Evolutionary conservation across 2,113 vertebrate species (phyloP).

Genomic region (Callorhinus ursinus): DNA sequence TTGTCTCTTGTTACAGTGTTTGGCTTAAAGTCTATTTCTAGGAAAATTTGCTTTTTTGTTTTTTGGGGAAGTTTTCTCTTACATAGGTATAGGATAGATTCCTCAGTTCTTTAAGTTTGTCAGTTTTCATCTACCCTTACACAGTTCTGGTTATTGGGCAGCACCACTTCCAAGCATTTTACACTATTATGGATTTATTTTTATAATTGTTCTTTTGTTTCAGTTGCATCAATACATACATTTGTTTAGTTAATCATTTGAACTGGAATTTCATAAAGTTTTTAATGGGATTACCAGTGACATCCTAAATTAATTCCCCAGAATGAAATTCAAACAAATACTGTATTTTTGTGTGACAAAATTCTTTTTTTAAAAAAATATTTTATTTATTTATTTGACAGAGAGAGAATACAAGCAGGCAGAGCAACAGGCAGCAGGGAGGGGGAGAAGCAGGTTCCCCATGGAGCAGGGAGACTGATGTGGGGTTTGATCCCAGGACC

Average conservation of each 20-base stretch:
- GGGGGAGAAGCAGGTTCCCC: no score
- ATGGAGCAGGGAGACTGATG: no score
- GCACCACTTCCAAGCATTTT: background rate
- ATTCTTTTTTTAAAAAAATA: no score
- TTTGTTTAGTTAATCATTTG: background rate
- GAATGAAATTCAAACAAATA: background rate
- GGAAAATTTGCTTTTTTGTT: background rate
- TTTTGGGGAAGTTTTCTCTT: background rate
- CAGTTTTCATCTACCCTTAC: background rate
- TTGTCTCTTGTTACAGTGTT: background rate
- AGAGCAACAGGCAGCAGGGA: no score
- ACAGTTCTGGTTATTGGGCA: background rate
- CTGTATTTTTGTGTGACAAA: background rate
- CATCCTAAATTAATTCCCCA: background rate
- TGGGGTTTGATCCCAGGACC: no score
- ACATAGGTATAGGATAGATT: background rate
- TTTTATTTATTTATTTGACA: no score
- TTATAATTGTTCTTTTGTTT: background rate
- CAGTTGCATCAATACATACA: background rate
- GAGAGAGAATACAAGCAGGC: no score
- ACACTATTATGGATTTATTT: background rate
- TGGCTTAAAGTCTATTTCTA: background rate
- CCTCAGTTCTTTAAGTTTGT: background rate
- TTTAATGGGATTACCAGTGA: background rate
- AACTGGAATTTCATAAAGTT: background rate